Base-by-base conservation (phyloP, 2,888 invertebrate species). In the Acrocera orbiculus region DNA sequence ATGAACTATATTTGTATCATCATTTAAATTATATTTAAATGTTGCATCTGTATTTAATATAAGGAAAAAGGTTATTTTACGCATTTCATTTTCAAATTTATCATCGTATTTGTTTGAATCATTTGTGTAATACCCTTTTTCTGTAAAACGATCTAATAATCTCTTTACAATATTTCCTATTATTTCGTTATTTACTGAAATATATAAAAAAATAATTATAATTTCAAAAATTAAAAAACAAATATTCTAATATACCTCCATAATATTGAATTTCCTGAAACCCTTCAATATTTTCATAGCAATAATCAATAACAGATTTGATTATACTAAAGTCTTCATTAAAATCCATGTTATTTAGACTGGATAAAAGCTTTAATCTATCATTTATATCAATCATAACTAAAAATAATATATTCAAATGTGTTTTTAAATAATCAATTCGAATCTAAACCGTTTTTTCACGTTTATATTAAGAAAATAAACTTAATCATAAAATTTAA, bases 41-140 rank as follows among this genome's bases (percentile, higher is more conserved):
- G 47, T 47, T 2, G 47, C 46, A 30, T 55, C 52, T 1, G 53
- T 52, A 23, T 54, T 54, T 1, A 50, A 28, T 19, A 53, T 36
- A 2, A 55, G 36, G 27, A 53, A 53, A 40, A 54, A 47, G 14
- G 47, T 41, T 4, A 55, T 46, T 41, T 52, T 54, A 1, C 53
- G 44, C 4, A 54, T 36, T 11, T 42, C 41, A 8, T 29, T 35
- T 5, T 42, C 31, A 4, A 41, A 43, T 19, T 30, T 16, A 11
- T 40, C 25, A 1, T 20, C 30, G 4, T 42, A 16, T 3, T 47
- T 44, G 19, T 44, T 30, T 15, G 43, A 42, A 3, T 40, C 35
- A 7, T 40, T 39, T 22, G 46, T 45, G 3, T 46, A 32, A 16
- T 48, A 45, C 8, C 37, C 37, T 24, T 39, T 39, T 26, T 45